Conservation (phyloP, 2,113 vertebrate genomes). For the Platycercus adscitus region DNA sequence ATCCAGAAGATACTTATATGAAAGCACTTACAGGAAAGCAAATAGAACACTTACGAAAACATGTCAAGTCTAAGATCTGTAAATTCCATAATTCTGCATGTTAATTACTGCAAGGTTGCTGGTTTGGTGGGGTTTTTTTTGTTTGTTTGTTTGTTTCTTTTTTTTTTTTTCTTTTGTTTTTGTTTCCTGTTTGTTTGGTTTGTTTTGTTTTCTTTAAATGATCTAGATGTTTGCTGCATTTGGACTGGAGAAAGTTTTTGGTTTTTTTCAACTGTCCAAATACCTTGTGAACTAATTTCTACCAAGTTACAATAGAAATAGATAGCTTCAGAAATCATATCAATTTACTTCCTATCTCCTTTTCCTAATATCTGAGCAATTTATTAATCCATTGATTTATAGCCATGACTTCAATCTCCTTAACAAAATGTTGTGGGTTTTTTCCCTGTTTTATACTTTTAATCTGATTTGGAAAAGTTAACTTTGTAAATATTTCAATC, state of each 20-base stretch:
- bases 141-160: too few relatives aligned
- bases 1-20: neutral
- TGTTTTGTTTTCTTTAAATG: neutral
- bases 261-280: neutral
- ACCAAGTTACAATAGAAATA: neutral
- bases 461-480: neutral
- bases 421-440: fast-evolving
- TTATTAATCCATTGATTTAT: neutral
- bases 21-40: neutral
- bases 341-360: neutral
- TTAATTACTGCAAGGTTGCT: neutral
- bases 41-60: neutral
- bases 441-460: neutral
- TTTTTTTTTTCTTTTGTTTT: neutral
- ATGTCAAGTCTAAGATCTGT: neutral
- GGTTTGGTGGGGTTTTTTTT: neutral
- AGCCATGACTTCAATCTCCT: neutral
- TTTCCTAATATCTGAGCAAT: neutral
- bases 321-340: neutral
- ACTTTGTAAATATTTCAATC: neutral
- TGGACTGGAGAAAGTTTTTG: neutral
- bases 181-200: neutral
- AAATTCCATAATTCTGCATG: neutral
- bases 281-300: neutral
- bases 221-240: neutral